Evolutionary conservation across 2,797 vertebrate genomes (phyloP), one percentile per base, ranked within the genome.

Genomic region (Schizopygopsis pylzovi): DNA sequence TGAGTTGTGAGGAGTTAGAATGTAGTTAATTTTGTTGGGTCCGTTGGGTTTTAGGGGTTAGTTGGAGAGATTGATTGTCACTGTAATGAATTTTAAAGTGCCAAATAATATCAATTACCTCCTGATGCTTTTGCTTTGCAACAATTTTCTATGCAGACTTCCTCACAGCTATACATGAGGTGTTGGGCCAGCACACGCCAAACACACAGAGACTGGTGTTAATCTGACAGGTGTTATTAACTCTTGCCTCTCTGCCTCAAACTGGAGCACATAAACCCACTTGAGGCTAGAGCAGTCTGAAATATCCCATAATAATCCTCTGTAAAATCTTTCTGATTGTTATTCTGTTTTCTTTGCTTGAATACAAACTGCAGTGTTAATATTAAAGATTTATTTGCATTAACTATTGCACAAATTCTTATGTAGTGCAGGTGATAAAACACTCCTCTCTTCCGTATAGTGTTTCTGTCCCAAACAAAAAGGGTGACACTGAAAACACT

Each of bases 221-320:
- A 33, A 47, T 61, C 54, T 75, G 70, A 73, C 18, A n/a, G 70
- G 41, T n/a, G 28, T 83, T 49, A 75, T 83, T 63, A 63, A 49
- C 28, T 49, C 54, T 56, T 20, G 52, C 22, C 16, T 59, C 25
- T 73, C 54, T 78, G 4, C 37, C 22, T 78, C 37, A 59, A 59
- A 59, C 52, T 78, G 33, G 4, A 59, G 22, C 22, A 78, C 22
- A 78, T 59, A 59, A 59, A 59, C 16, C 37, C 37, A 59, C 37
- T 41, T 10, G 76, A 43, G 76, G 54, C 52, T 12, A 2, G 22
- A 78, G 52, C 7, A 2, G 13, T 59, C 54, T 16, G 18, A 73
- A 82, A 82, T 33, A 45, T 45, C 52, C n/a, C 52, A 59, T n/a
- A 82, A 41, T 72, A 78, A 16, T 39, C n/a, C 67, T 10, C 6